phyloP scores from a whole-genome alignment of 2,113 vertebrate genomes.

The Sphaerodactylus townsendi region DNA sequence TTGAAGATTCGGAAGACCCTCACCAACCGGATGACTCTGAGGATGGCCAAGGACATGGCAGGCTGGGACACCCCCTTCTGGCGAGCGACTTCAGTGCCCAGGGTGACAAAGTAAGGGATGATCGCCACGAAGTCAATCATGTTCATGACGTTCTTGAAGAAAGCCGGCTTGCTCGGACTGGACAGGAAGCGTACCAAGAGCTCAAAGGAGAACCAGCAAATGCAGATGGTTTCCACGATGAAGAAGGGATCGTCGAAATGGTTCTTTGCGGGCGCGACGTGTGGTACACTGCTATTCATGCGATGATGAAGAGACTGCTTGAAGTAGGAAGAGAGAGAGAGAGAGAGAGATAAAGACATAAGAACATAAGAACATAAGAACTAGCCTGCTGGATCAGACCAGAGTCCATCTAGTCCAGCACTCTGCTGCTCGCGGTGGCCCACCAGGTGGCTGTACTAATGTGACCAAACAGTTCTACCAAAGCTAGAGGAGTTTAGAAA shows the following conservation, averaged over 20 bases:
- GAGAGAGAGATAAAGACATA: not conserved
- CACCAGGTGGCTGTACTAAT: not conserved
- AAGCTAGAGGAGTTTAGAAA: not conserved
- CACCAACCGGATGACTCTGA: slow-evolving; percentile 88
- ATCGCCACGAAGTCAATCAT: slow-evolving; percentile 93
- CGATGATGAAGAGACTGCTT: slow-evolving; percentile 36
- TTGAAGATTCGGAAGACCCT: slow-evolving; percentile 93
- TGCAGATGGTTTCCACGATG: slow-evolving; percentile 88
- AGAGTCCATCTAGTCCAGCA: no score
- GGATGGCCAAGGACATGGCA: slow-evolving; percentile 86
- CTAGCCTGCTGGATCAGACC: no score
- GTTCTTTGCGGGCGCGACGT: slow-evolving; percentile 19
- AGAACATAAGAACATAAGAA: no score
- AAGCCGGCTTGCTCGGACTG: slow-evolving; percentile 83
- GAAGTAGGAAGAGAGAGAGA: not conserved
- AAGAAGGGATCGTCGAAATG: slow-evolving; percentile 89
- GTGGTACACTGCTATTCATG: slow-evolving; percentile 32
- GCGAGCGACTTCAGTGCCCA: slow-evolving; percentile 87
- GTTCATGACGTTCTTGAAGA: slow-evolving; percentile 95
- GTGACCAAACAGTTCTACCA: not conserved
- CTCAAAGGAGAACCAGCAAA: slow-evolving; percentile 93
- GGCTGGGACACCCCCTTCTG: slow-evolving; percentile 80
- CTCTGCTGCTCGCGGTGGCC: no score
- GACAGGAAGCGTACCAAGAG: slow-evolving; percentile 81
- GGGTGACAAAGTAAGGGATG: slow-evolving; percentile 88